Percentiles rank a stretch among this genome's conserved stretches.
These are phyloP conservation scores for Formicarius rufipectus DNA, from an alignment of 2,113 vertebrate genomes.

Conservation along the genomic window DNA sequence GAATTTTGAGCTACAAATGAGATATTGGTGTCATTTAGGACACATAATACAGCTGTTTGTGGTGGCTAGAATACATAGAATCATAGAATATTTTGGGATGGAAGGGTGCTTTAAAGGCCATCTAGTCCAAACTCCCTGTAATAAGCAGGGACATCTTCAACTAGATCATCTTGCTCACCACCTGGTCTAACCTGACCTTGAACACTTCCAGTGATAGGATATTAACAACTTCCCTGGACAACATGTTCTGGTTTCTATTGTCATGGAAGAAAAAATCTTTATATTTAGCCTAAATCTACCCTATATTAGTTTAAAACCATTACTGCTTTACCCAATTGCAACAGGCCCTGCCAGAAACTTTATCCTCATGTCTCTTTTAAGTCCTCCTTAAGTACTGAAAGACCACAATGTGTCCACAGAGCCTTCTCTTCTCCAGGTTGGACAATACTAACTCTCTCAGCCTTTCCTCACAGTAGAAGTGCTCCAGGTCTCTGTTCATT, in stretches of 20 bases:
- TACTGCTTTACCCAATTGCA: not conserved
- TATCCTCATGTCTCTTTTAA: not conserved
- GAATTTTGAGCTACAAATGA: not conserved
- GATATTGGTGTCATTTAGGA: not conserved
- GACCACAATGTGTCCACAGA: not conserved
- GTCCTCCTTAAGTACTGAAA: not conserved
- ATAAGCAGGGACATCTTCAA: not conserved
- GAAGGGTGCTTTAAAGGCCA: not conserved
- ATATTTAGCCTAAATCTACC: not conserved
- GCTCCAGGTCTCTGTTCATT: not conserved
- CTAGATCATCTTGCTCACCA: not conserved
- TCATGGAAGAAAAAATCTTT: not conserved
- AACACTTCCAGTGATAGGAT: accelerated
- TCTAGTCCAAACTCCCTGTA: not conserved
- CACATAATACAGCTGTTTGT: not conserved
- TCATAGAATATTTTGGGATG: not conserved
- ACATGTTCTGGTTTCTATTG: not conserved
- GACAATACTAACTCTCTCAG: not conserved
- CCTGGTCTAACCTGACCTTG: not conserved
- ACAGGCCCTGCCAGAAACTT: not conserved
- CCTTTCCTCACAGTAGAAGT: not conserved
- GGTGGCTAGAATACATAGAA: not conserved
- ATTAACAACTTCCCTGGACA: not conserved
- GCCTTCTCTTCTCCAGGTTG: not conserved
- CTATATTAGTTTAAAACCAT: not conserved